Evolutionary conservation across 92 coral and sea anemone genomes (phyloP), one percentile per base, ranked within the genome.

Genomic region (Ricordea florida): DNA sequence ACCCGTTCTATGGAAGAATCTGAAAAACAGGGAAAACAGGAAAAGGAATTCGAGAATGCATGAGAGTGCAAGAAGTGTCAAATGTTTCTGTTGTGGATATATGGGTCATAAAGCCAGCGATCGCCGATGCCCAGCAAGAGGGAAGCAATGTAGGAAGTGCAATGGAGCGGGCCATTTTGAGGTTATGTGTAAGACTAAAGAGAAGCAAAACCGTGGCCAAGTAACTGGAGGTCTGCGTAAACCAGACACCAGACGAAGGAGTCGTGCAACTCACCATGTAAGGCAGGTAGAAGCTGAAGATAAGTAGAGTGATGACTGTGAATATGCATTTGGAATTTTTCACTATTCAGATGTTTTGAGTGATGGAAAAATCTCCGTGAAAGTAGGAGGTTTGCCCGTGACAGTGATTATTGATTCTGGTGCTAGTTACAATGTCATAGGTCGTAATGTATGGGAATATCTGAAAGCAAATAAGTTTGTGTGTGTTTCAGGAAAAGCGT

Each of bases 381-480:
- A 46, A 34, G 49, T 75, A 21, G 78, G 92, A 4, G 80, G 81
- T 9, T 20, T 75, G 43, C 63, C 75, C 33, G 41, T 75, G 28
- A 32, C 43, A 30, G 17, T 79, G 20, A 72, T 86, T 10, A 74
- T 86, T 34, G 92, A 79, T 33, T 85, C 91, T 1, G 91, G 87
- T 32, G 91, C 87, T 15, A 72, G 83, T 37, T 74, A 83, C 44
- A 86, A 74, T 51, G 78, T 80, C 4, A 28, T 87, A 28, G 92
- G 76, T 55, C 42, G 63, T 17, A 32, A 73, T 48, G 41, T 41
- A 33, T 61, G 80, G 76, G 76, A 63, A 30, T 49, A 53, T 52
- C 26, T 81, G 75, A 81, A 82, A 24, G 57, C 60, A 15, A 62
- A 60, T 37, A 64, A 47, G 55, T 43, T 65, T 21, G 5, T 28